These are phyloP conservation scores for Ichneumoninae sp. DNA, from an alignment of 2,888 invertebrate species.

Conservation along the genomic window DNA sequence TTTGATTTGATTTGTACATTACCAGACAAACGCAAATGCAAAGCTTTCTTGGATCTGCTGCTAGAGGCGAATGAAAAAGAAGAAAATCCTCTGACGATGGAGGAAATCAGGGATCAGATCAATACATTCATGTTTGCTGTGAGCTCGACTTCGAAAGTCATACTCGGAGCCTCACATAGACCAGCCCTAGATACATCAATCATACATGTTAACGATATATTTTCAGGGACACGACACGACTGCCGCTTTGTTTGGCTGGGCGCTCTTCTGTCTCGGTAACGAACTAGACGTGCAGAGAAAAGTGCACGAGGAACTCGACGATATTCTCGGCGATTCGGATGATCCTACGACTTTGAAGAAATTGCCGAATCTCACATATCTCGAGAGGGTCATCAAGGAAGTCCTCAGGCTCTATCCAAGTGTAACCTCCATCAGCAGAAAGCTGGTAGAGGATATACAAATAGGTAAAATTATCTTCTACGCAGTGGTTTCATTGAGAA, in stretches of 20 bases:
- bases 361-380: constrained; percentile 82
- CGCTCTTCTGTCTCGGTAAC: constrained; percentile 85
- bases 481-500: not conserved
- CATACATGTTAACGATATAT: not conserved
- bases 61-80: constrained; percentile 86
- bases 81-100: constrained; percentile 86
- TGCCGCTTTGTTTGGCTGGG: constrained; percentile 85
- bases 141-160: constrained; percentile 63
- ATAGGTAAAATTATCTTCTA: constrained; percentile 77
- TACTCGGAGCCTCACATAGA: not conserved
- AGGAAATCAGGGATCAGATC: constrained; percentile 89
- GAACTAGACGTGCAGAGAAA: constrained; percentile 84
- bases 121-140: constrained; percentile 92
- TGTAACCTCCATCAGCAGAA: constrained; percentile 85
- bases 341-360: constrained; percentile 77
- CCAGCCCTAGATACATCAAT: not conserved
- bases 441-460: constrained; percentile 83
- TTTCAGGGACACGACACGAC: constrained; percentile 86
- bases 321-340: constrained; percentile 13
- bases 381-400: constrained; percentile 86
- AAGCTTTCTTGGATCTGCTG: constrained; percentile 89
- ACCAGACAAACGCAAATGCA: constrained; percentile 86
- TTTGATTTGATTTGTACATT: not conserved
- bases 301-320: constrained; percentile 80
- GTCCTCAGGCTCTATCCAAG: constrained; percentile 86